Percentiles rank a stretch among this genome's conserved stretches.
phyloP scores from a whole-genome alignment of 2,888 invertebrate species.

The Trypoxylon attenuatum region DNA sequence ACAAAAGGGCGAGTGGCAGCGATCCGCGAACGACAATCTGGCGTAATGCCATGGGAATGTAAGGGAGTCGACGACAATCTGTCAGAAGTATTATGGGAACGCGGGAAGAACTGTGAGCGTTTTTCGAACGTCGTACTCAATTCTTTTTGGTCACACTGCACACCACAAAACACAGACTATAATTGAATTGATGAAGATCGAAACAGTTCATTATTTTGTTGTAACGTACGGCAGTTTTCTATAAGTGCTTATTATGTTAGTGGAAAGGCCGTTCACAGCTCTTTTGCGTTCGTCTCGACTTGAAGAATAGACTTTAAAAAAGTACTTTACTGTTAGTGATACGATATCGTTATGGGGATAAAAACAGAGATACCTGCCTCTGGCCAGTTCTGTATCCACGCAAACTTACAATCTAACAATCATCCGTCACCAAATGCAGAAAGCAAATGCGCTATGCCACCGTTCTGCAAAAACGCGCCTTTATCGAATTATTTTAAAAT shows the following conservation, averaged over 20 bases:
- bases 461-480: constrained; percentile 24
- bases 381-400: constrained; percentile 74
- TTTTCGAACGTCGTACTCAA: neutral
- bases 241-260: constrained; percentile 14
- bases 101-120: constrained; percentile 4
- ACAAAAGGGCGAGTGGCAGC: neutral
- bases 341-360: constrained; percentile 37
- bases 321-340: constrained; percentile 55
- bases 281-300: constrained; percentile 22
- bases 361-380: constrained; percentile 74
- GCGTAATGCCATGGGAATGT: neutral
- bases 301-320: constrained; percentile 29
- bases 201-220: no score
- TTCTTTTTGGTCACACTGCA: constrained; percentile 39
- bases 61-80: neutral
- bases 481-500: constrained; percentile 16
- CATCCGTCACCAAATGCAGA: constrained; percentile 65
- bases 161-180: constrained; percentile 38
- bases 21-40: neutral
- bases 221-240: no score
- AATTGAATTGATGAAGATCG: no score
- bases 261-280: constrained; percentile 41
- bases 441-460: constrained; percentile 36
- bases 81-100: neutral
- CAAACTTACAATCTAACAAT: constrained; percentile 67